These are phyloP conservation scores for Gnathonemus longibarbis DNA, from an alignment of 2,113 vertebrate species.

Conservation along the genomic window DNA sequence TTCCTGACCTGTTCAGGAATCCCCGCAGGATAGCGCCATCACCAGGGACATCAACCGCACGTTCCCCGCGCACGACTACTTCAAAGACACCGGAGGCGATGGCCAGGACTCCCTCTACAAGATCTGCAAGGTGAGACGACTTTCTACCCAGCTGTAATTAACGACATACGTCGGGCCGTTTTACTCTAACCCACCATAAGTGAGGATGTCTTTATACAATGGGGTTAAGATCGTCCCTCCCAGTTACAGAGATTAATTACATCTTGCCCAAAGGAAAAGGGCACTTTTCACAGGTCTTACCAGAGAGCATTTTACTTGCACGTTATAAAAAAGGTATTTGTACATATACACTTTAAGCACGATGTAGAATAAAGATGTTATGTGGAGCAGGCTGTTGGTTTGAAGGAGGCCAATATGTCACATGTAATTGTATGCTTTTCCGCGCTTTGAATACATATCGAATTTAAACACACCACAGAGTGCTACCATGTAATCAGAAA, in stretches of 20 bases:
- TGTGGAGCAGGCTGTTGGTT: neutral
- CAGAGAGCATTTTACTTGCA: neutral
- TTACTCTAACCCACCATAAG: neutral
- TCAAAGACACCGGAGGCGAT: slow-evolving; percentile 97
- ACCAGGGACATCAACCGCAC: slow-evolving; percentile 97
- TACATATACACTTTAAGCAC: neutral
- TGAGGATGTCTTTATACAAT: neutral
- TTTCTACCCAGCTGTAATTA: neutral
- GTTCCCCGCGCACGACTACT: slow-evolving; percentile 98
- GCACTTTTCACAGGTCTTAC: neutral
- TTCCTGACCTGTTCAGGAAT: slow-evolving; percentile 66
- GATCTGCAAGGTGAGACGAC: slow-evolving; percentile 87
- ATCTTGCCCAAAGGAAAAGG: neutral
- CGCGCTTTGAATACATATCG: neutral
- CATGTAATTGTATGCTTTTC: neutral
- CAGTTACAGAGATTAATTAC: neutral
- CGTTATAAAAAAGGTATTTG: neutral
- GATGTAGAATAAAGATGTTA: neutral
- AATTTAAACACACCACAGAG: neutral
- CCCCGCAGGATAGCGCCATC: slow-evolving; percentile 96
- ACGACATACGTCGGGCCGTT: neutral
- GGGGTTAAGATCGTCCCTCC: neutral
- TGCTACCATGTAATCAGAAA: neutral
- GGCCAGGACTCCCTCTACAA: slow-evolving; percentile 98
- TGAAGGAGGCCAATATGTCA: neutral